A percentile compares a stretch with the other conserved stretches of the same genome.
Conservation (phyloP, 30 jellyfish, hydroid and myxozoan genomes). For the Chrysaora quinquecirrha region DNA sequence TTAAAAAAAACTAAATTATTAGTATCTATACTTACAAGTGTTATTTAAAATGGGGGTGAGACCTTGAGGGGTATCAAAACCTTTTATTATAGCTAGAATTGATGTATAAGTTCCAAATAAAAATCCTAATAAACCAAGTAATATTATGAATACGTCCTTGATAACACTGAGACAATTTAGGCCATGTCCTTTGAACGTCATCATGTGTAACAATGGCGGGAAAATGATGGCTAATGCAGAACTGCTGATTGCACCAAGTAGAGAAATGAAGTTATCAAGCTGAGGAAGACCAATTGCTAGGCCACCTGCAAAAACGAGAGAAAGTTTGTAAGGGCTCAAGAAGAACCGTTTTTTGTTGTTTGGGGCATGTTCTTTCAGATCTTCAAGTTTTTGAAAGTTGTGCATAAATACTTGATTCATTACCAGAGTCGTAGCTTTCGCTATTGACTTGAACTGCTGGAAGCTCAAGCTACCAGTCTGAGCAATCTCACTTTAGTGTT, state of each 20-base stretch:
- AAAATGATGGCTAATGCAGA: slow-evolving; percentile 95
- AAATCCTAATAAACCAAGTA: slow-evolving; percentile 80
- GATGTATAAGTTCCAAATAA: slow-evolving; percentile 87
- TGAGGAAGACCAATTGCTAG: slow-evolving; percentile 96
- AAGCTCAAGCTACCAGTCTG: too few species aligned
- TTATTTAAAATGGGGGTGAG: not conserved
- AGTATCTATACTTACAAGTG: slow-evolving; percentile 58
- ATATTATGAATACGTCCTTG: slow-evolving; percentile 71
- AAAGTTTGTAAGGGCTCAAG: too few species aligned
- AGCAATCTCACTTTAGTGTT: too few species aligned
- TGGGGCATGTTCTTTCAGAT: too few species aligned
- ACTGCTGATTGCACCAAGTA: slow-evolving; percentile 96
- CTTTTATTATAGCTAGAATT: slow-evolving; percentile 74
- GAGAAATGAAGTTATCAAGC: slow-evolving; percentile 88
- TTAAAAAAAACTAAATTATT: too few species aligned
- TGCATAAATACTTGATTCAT: too few species aligned
- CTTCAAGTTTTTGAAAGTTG: too few species aligned
- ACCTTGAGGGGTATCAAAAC: slow-evolving; percentile 62
- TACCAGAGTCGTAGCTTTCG: too few species aligned
- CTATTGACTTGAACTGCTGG: too few species aligned
- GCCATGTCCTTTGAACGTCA: slow-evolving; percentile 89
- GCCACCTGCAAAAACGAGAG: slow-evolving; percentile 86
- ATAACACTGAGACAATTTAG: slow-evolving; percentile 41
- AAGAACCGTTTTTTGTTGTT: too few species aligned
- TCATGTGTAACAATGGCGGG: slow-evolving; percentile 91